phyloP scores from a whole-genome alignment of 1,140 invertebrate genomes.

The Lordiphosa mommai region DNA sequence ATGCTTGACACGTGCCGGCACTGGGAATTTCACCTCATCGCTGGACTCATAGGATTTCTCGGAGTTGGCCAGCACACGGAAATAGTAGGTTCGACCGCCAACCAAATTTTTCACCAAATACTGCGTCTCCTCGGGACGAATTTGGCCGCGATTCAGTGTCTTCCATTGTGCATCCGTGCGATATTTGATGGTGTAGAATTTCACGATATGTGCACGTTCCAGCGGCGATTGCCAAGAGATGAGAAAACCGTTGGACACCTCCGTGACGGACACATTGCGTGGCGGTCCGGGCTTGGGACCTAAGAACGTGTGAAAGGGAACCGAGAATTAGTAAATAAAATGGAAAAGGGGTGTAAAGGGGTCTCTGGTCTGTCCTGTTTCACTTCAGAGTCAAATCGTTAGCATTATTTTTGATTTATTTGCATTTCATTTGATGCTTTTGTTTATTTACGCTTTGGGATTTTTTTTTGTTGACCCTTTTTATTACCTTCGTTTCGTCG shows the following conservation, averaged over 20 bases:
- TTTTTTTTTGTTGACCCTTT: conserved; percentile 23
- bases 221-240: conserved; percentile 93
- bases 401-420: conserved; percentile 44
- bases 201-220: conserved; percentile 88
- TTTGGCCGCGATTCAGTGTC: conserved; percentile 91
- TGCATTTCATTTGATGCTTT: conserved; percentile 38
- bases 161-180: conserved; percentile 93
- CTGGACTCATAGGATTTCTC: conserved; percentile 90
- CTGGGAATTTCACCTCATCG: conserved; percentile 91
- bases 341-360: background rate
- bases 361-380: too few relatives aligned
- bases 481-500: conserved; percentile 21
- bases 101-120: conserved; percentile 95
- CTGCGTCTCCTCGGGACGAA: conserved; percentile 91
- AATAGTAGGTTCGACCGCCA: conserved; percentile 93
- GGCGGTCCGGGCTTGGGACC: conserved; percentile 94
- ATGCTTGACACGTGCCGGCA: conserved; percentile 93
- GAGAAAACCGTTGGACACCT: conserved; percentile 91
- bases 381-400: conserved; percentile 20
- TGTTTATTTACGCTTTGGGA: conserved; percentile 25
- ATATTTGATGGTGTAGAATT: conserved; percentile 96
- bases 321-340: background rate
- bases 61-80: conserved; percentile 92
- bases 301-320: conserved; percentile 66
- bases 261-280: conserved; percentile 91